phyloP scores from a whole-genome alignment of 2,888 invertebrate species.

The Athalia cordata region DNA sequence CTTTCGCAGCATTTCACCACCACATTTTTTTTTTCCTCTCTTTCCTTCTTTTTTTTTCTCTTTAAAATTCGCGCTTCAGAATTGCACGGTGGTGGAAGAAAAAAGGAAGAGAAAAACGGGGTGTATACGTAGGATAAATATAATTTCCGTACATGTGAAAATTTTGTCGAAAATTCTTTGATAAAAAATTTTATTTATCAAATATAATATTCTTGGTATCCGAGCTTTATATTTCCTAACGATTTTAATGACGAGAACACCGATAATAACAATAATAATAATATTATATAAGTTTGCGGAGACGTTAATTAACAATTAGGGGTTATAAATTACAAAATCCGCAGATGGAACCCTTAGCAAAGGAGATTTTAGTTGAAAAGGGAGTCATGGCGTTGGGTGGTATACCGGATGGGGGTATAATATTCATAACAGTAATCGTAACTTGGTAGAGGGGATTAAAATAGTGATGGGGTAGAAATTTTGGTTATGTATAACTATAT shows the following conservation, averaged over 20 bases:
- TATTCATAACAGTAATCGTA: conserved; percentile 56
- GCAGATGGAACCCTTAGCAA: too few relatives aligned
- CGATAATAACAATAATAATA: conserved; percentile 1
- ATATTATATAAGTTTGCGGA: background rate
- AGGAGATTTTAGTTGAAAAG: conserved; percentile 14
- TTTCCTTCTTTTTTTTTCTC: too few relatives aligned
- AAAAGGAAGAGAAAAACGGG: too few relatives aligned
- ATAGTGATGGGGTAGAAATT: background rate
- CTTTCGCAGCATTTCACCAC: too few relatives aligned
- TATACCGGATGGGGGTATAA: conserved; percentile 41
- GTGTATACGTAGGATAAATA: too few relatives aligned
- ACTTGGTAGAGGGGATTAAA: background rate
- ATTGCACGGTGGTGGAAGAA: background rate
- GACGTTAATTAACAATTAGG: conserved; percentile 59
- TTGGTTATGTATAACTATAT: background rate
- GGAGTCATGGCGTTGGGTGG: conserved; percentile 8
- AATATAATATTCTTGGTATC: too few relatives aligned
- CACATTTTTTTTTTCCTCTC: too few relatives aligned
- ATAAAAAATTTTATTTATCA: too few relatives aligned
- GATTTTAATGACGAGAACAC: background rate
- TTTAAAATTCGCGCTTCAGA: background rate
- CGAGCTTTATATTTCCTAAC: background rate
- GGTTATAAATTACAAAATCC: conserved; percentile 26
- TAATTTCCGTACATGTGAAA: too few relatives aligned
- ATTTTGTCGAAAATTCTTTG: too few relatives aligned